A percentile compares a stretch with the other conserved stretches of the same genome.
Conservation (phyloP, 2,113 vertebrate species). For the cat (Felis catus) region DNA sequence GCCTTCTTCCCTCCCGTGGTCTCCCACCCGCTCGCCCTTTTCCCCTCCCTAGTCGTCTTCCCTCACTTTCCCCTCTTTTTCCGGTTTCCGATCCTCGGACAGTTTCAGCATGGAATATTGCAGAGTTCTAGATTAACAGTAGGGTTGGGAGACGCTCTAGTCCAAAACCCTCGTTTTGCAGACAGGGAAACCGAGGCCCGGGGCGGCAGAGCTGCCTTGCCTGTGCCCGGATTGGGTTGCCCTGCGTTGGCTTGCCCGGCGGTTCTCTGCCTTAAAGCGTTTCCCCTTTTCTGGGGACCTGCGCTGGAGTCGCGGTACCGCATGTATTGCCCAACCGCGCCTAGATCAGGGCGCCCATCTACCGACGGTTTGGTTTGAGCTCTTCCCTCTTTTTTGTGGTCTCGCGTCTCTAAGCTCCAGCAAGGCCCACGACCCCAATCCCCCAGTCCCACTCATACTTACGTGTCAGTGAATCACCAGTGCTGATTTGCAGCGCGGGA, state of each 20-base stretch:
- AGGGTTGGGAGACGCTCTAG: neutral
- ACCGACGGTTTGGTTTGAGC: conserved; percentile 6
- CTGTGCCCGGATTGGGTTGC: neutral
- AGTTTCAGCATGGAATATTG: neutral
- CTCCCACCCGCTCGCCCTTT: neutral
- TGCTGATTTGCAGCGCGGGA: neutral
- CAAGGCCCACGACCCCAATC: neutral
- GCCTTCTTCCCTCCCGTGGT: neutral
- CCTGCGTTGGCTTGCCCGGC: neutral
- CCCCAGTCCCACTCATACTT: neutral
- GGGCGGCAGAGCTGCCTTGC: neutral
- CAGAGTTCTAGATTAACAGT: neutral
- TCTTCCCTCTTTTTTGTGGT: neutral
- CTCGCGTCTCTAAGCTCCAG: neutral
- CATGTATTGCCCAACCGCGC: neutral
- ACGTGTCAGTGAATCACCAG: neutral
- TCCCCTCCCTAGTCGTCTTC: neutral
- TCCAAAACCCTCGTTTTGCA: neutral
- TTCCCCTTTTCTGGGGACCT: conserved; percentile 16
- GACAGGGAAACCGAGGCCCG: neutral
- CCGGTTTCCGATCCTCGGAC: neutral
- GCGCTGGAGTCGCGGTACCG: neutral
- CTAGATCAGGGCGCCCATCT: neutral
- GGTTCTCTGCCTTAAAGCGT: neutral
- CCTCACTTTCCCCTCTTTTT: neutral